phyloP scores from a whole-genome alignment of 2,113 vertebrate genomes.

The Cardinalis cardinalis region DNA sequence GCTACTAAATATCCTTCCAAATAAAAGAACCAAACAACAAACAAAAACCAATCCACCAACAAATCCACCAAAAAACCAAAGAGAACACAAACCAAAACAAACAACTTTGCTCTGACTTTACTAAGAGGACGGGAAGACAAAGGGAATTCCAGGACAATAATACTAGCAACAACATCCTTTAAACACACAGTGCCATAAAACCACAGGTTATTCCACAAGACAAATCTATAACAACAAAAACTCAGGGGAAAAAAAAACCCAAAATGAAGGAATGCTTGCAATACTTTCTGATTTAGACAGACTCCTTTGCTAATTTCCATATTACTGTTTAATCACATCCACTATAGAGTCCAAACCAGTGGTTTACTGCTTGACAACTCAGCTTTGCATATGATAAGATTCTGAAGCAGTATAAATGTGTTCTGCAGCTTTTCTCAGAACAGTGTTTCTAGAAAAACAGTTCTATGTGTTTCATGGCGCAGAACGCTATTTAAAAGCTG shows the following conservation, averaged over 20 bases:
- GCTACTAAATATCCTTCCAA: neutral
- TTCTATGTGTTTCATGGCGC: neutral
- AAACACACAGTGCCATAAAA: neutral
- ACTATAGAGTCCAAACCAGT: neutral
- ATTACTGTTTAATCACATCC: neutral
- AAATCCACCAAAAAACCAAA: neutral
- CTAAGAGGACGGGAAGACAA: neutral
- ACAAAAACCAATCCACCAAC: neutral
- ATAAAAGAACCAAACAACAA: neutral
- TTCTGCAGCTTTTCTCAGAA: neutral
- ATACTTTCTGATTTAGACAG: neutral
- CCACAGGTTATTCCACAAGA: neutral
- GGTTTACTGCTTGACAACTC: neutral
- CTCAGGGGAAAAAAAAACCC: fast-evolving
- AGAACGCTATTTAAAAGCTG: neutral
- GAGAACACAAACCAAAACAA: neutral
- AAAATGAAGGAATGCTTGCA: neutral
- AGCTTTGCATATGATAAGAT: neutral
- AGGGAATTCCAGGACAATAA: neutral
- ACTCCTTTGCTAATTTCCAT: neutral
- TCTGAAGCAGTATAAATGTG: neutral
- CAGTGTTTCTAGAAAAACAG: neutral
- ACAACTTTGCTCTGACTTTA: neutral
- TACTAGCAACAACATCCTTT: neutral
- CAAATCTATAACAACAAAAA: neutral